Conservation (phyloP, 2,113 vertebrate species). For the Hippocampus mohnikei region DNA sequence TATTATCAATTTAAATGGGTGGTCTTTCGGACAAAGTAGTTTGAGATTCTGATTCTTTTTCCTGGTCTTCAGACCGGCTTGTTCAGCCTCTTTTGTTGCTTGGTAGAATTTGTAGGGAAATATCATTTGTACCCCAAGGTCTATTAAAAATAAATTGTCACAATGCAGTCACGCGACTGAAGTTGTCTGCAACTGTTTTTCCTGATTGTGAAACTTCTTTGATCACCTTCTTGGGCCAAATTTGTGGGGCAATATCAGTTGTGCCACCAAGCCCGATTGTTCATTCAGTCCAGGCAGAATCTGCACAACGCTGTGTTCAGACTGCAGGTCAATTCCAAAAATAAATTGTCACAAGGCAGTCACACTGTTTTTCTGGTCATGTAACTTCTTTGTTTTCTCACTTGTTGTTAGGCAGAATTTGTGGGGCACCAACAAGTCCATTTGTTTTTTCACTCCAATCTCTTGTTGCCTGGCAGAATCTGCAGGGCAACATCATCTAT, state of each 20-base stretch:
- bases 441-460: too few species aligned
- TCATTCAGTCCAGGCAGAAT: too few species aligned
- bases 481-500: too few species aligned
- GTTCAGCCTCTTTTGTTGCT: not conserved
- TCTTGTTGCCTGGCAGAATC: too few species aligned
- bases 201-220: not conserved
- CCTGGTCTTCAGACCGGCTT: not conserved
- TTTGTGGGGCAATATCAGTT: not conserved
- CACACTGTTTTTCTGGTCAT: too few species aligned
- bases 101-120: not conserved
- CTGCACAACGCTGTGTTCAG: too few species aligned
- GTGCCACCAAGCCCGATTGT: not conserved
- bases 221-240: not conserved
- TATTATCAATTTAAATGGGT: not conserved
- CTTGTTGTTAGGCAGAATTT: too few species aligned
- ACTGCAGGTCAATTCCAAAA: too few species aligned
- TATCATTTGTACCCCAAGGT: not conserved
- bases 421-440: too few species aligned
- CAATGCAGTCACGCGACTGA: not conserved
- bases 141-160: not conserved
- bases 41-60: not conserved
- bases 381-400: too few species aligned
- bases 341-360: too few species aligned
- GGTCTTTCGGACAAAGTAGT: not conserved
- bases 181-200: not conserved